Evolutionary conservation across 2,888 invertebrate species (phyloP).

Genomic region (Incurvaria masculella): DNA sequence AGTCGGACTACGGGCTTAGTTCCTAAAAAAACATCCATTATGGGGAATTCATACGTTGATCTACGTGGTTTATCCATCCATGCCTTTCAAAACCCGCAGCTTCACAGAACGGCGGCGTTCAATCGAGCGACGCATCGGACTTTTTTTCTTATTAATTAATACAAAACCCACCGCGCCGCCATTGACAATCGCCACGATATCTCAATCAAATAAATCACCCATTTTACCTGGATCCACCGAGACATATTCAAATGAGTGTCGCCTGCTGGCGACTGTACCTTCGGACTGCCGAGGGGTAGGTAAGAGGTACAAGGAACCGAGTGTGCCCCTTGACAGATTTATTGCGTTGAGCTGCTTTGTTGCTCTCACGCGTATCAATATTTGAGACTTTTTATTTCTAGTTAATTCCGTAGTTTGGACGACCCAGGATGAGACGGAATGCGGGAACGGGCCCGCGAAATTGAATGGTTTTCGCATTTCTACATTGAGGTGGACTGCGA

Average conservation of each 20-base stretch:
- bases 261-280: background rate
- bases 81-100: too few relatives aligned
- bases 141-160: background rate
- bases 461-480: background rate
- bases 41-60: too few relatives aligned
- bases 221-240: background rate
- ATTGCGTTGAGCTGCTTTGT: conserved; percentile 37
- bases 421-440: background rate
- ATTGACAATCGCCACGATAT: background rate
- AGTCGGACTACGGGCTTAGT: too few relatives aligned
- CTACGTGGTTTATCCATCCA: too few relatives aligned
- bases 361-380: conserved; percentile 24
- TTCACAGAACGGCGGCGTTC: too few relatives aligned
- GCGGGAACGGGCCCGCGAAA: background rate
- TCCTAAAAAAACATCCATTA: too few relatives aligned
- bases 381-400: background rate
- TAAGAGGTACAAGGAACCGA: conserved; percentile 21
- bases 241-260: background rate
- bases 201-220: background rate
- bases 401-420: background rate
- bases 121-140: too few relatives aligned
- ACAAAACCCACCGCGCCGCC: background rate
- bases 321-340: conserved; percentile 43
- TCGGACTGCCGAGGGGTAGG: too few relatives aligned
- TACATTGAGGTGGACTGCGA: too few relatives aligned